These are phyloP conservation scores for Strigamia maritima DNA, from an alignment of 2,888 invertebrate species.

Conservation along the genomic window DNA sequence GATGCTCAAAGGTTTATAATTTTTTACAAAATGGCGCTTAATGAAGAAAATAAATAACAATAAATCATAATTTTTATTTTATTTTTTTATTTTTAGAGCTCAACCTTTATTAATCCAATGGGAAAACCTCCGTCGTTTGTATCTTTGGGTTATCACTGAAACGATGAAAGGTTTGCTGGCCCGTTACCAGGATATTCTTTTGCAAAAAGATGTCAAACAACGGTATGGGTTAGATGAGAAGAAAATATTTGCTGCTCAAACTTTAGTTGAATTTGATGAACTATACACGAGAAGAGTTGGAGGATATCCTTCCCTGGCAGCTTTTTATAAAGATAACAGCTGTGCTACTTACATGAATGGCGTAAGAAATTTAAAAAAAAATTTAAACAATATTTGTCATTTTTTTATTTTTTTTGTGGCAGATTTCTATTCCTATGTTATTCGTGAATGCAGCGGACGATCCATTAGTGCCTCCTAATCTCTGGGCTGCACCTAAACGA, in stretches of 20 bases:
- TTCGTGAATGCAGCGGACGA: constrained; percentile 89
- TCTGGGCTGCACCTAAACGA: constrained; percentile 69
- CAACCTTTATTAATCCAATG: constrained; percentile 78
- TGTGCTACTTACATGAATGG: constrained; percentile 73
- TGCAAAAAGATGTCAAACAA: constrained; percentile 69
- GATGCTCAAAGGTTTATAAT: constrained; percentile 75
- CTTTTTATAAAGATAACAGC: constrained; percentile 81
- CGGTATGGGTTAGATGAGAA: constrained; percentile 70
- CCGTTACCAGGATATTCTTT: constrained; percentile 72
- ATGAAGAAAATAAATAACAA: not conserved
- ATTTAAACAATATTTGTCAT: not conserved
- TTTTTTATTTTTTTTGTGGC: constrained; percentile 43
- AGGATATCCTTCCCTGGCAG: constrained; percentile 72
- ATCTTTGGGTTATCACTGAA: constrained; percentile 89
- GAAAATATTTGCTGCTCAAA: constrained; percentile 79
- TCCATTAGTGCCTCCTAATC: constrained; percentile 78
- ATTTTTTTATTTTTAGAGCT: constrained; percentile 59
- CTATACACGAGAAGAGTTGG: constrained; percentile 77
- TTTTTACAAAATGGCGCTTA: too few species aligned
- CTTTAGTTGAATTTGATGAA: constrained; percentile 82
- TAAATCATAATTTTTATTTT: constrained; percentile 38
- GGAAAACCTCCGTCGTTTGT: constrained; percentile 84
- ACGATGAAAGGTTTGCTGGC: constrained; percentile 83
- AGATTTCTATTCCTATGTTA: constrained; percentile 78
- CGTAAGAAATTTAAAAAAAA: constrained; percentile 45